Evolutionary conservation across 23 tunicate species (phyloP), one percentile per base, ranked within the genome.

Genomic region (Ascidia mentula): DNA sequence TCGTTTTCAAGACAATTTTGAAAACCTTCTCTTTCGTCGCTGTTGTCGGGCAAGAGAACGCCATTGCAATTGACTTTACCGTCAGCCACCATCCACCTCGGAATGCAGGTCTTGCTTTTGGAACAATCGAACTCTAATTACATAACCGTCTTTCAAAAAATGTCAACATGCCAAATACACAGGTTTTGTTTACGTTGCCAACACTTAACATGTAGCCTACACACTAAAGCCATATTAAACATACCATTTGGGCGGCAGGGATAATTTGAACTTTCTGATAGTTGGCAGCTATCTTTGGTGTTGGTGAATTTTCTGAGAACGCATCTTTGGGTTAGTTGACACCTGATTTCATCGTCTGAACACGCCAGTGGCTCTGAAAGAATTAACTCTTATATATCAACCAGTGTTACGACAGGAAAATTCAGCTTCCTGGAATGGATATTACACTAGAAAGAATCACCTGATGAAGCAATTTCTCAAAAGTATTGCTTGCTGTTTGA

Each of bases 11-110:
- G 8, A 35, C 77, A 73, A 34, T 30, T 18, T 34, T 33, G 24
- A 34, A 73, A 35, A 9, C 40, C 40, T 20, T 7, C 22, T 73
- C 8, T 9, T 73, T 73, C 77, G 77, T 73, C 77, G 32, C 77
- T 73, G 13, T 12, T 73, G 32, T 73, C 77, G n/a, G 30, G 12
- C 7, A 73, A 13, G 12, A 73, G 32, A 12, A 18, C 12, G 9
- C 22, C 32, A 39, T 35, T 30, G 40, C 77, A 73, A 35, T 73
- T 39, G 8, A 28, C 33, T 73, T 9, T 30, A 18, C 77, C 77
- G 40, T 73, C 77, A 38, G 32, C 32, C 15, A 73, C 39, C 24
- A 20, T 34, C 40, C 40, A 73, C 22, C 80, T 28, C 18, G 32
- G 34, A 76, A 76, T 9, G 80, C 80, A 76, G 8, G 6, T 76